Evolutionary conservation across 1,140 invertebrate species (phyloP).

Genomic region (Eulimnadia texana): DNA sequence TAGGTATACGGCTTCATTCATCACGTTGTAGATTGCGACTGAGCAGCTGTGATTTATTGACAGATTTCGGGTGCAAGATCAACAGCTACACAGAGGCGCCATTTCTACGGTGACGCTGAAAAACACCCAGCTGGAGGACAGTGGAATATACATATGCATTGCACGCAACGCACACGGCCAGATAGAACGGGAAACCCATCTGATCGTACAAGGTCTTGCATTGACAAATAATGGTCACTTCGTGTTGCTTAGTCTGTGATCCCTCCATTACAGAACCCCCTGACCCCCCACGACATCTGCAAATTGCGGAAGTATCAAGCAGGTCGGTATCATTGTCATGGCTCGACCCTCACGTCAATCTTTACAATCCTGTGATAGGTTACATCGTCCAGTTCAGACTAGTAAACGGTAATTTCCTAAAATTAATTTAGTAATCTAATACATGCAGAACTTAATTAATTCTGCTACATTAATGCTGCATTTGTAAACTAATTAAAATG

Average conservation of each 20-base stretch:
- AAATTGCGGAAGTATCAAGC: slow-evolving; percentile 3
- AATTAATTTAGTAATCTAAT: not conserved
- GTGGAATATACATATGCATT: slow-evolving; percentile 8
- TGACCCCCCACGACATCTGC: not conserved
- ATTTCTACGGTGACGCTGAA: not conserved
- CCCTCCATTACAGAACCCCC: slow-evolving; percentile 7
- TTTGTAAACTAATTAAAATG: not conserved
- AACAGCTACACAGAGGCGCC: not conserved
- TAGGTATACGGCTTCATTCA: slow-evolving; percentile 1
- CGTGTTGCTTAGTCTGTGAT: too few species aligned
- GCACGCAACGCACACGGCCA: slow-evolving; percentile 3
- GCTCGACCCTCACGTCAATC: not conserved
- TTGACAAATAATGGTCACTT: not conserved
- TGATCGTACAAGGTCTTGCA: not conserved
- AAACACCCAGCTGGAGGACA: not conserved
- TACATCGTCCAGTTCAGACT: slow-evolving; percentile 5
- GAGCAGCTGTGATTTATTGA: not conserved
- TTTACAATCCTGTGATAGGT: slow-evolving; percentile 1
- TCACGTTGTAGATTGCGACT: too few species aligned
- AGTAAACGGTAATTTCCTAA: not conserved
- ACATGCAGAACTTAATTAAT: too few species aligned
- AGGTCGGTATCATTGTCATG: not conserved
- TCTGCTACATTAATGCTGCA: too few species aligned
- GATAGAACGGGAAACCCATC: slow-evolving; percentile 4
- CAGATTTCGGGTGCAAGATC: not conserved